Evolutionary conservation across 2,888 invertebrate genomes (phyloP), one percentile per base, ranked within the genome.

Genomic region (Temnothorax rugatulus): DNA sequence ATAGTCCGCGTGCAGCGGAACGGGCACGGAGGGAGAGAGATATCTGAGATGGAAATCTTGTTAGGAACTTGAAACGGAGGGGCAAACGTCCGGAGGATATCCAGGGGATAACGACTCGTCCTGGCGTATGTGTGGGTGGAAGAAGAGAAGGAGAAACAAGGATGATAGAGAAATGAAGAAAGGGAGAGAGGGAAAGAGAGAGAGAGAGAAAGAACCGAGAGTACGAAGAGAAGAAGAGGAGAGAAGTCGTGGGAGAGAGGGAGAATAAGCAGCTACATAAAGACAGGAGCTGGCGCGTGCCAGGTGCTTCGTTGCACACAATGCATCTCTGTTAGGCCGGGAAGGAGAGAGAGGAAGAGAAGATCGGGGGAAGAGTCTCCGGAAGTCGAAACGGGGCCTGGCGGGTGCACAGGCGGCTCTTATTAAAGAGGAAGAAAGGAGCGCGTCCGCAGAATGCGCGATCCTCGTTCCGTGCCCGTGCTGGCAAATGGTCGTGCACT

Each of bases 241-340:
- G 85, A 77, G 84, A 75, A 73, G 71, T 82, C 79, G 52, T 61
- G 82, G 74, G 86, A 85, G 74, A 68, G 69, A 74, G 64, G 75
- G 85, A 85, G 84, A 83, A 89, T 91, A 89, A 90, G 92, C 92
- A 92, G 90, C 87, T 90, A 91, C 90, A 92, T 91, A 92, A 90
- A 91, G 92, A 91, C 90, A 90, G 91, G 88, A 91, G 91, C 91
- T 91, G 93, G 93, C 93, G 93, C 94, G 94, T 94, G 94, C 94
- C 94, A 94, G 94, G 94, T 94, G 94, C 93, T 93, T 93, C 91
- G 90, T 87, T 88, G 90, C 89, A 88, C 88, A 90, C 92, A 93
- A 92, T 93, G 93, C 93, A 92, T 93, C 92, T 92, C 92, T 93
- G 92, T 93, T 92, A 89, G 89, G 90, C 83, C 86, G 82, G 66